Percentiles rank a stretch among this genome's conserved stretches.
These are phyloP conservation scores for Capitella teleta DNA, from an alignment of 1,140 invertebrate genomes.

Conservation along the genomic window DNA sequence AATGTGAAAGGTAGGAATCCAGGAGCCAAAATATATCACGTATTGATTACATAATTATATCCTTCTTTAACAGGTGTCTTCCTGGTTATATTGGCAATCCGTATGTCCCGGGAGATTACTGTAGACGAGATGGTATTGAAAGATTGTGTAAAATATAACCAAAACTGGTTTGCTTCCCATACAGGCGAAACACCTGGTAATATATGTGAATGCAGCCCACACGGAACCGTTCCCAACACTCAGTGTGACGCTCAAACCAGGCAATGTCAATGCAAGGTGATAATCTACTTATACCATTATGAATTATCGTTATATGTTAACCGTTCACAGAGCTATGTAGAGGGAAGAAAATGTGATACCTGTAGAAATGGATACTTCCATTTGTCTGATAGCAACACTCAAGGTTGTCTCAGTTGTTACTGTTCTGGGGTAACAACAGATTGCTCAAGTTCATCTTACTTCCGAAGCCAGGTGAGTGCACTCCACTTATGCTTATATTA, in stretches of 20 bases:
- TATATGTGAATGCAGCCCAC: too few species aligned
- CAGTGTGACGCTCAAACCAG: constrained; percentile 1
- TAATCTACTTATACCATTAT: background rate
- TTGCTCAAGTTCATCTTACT: constrained; percentile 31
- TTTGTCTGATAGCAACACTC: constrained; percentile 21
- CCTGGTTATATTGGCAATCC: constrained; percentile 55
- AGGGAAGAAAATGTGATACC: constrained; percentile 20
- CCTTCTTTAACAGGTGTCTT: constrained; percentile 17
- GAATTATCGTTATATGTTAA: constrained; percentile 2
- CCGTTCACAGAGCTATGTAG: constrained; percentile 22
- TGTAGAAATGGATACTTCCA: constrained; percentile 33
- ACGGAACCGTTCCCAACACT: background rate
- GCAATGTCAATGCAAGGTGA: constrained; percentile 10
- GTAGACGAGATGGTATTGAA: constrained; percentile 18
- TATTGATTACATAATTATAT: background rate
- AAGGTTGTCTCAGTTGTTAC: constrained; percentile 35
- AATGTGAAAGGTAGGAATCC: constrained; percentile 49
- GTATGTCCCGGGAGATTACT: constrained; percentile 45
- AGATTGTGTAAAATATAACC: background rate
- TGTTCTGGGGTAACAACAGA: constrained; percentile 32
- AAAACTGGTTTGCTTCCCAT: background rate
- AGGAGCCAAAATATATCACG: background rate
- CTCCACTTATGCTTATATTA: background rate
- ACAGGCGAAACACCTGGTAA: too few species aligned
- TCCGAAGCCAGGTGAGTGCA: constrained; percentile 24